Base-by-base conservation (phyloP, 2,888 invertebrate genomes). In the Branchellion lobata region DNA sequence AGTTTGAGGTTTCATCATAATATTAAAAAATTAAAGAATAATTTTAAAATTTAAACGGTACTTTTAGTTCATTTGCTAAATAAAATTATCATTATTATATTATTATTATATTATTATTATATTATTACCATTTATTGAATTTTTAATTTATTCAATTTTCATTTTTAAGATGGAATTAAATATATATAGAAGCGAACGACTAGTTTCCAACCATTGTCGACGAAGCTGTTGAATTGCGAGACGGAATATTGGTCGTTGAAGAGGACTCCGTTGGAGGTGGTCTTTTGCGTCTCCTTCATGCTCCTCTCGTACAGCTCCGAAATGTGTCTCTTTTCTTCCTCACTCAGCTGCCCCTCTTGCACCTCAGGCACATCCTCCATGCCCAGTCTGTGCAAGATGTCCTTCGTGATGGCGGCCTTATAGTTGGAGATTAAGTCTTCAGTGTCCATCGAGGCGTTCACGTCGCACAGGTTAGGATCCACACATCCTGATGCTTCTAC, bases 341-440 rank as follows among this genome's bases (percentile, higher is more conserved):
- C 79, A n/a, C 82, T 81, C 47, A 80, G 69, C 74, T 82, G 82
- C 27, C 81, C 53, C n/a, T 75, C 78, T 53, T 71, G 29, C 53
- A 81, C 77, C 65, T 81, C 80, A 14, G 82, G 82, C n/a, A 79
- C 78, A 91, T 21, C 92, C 92, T 82, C 92, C 91, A 81, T 90
- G 90, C 85, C 92, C 91, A 85, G 92, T 91, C 80, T 80, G 29
- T 69, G 74, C 29, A 82, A 80, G 31, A 82, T 80, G 76, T 82
- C 81, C 47, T 80, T 74, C 24, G 80, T 76, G 61, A 81, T 81
- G 47, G 80, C 82, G 21, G 68, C 40, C 33, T 65, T 65, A n/a
- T 24, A 24, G 65, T n/a, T n/a, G 11, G n/a, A 24, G 24, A 65
- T 65, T 8, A 65, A 18, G 18, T 47, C 47, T 8, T 47, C 47